A percentile compares a stretch with the other conserved stretches of the same genome.
These are phyloP conservation scores for Lepidurus arcticus DNA, from an alignment of 1,140 invertebrate genomes.

Conservation along the genomic window DNA sequence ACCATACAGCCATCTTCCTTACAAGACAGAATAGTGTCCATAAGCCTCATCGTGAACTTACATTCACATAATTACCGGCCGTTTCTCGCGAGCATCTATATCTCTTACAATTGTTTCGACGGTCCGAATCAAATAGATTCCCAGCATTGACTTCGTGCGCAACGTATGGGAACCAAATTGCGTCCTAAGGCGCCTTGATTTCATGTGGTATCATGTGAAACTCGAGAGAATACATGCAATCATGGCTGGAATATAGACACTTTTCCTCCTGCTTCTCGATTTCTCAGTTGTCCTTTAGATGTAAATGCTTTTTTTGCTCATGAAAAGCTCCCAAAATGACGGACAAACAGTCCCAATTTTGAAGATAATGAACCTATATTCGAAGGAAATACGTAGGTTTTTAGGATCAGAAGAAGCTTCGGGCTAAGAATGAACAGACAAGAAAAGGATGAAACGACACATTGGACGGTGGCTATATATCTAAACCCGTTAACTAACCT, in stretches of 20 bases:
- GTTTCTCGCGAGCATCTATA: not conserved
- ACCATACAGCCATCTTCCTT: not conserved
- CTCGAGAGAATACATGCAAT: not conserved
- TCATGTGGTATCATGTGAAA: slow-evolving; percentile 7
- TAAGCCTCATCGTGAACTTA: not conserved
- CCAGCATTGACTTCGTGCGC: not conserved
- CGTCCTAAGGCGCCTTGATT: not conserved
- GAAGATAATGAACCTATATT: too few species aligned
- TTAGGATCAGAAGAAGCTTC: not conserved
- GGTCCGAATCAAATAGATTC: not conserved
- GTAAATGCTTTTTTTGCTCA: too few species aligned
- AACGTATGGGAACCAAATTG: slow-evolving; percentile 7
- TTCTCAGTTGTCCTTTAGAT: not conserved
- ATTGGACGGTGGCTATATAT: too few species aligned
- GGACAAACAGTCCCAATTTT: too few species aligned
- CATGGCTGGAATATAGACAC: not conserved
- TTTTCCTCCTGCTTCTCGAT: not conserved
- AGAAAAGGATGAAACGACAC: not conserved
- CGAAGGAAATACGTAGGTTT: not conserved
- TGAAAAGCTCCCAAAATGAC: too few species aligned
- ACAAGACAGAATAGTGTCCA: not conserved
- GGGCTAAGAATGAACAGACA: not conserved
- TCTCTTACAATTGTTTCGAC: not conserved
- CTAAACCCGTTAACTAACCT: too few species aligned
- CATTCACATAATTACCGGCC: not conserved